Percentiles rank a stretch among this genome's conserved stretches.
Conservation (phyloP, 2,797 vertebrate genomes). For the Phoeniculus purpureus region DNA sequence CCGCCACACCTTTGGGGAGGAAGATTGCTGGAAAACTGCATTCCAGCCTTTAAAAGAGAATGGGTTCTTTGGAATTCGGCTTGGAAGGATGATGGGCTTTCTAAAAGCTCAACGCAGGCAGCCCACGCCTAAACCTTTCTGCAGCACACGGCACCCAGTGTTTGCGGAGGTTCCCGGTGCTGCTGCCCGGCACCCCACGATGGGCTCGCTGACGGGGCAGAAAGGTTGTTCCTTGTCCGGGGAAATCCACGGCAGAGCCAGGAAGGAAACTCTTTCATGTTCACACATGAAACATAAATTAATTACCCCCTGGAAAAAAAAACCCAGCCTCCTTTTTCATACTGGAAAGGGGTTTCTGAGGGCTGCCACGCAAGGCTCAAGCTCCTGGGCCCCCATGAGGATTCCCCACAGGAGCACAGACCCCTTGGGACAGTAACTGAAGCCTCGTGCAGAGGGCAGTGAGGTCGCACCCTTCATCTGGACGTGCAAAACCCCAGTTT, state of each 20-base stretch:
- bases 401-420: fast-evolving
- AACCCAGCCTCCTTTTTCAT: not conserved
- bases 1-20: conserved; percentile 58
- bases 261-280: not conserved
- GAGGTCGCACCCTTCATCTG: not conserved
- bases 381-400: not conserved
- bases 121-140: not conserved
- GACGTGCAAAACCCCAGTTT: not conserved
- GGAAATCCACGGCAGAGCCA: not conserved
- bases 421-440: fast-evolving
- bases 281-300: not conserved
- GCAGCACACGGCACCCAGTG: fast-evolving
- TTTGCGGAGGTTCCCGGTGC: not conserved
- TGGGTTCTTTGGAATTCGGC: not conserved
- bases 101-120: not conserved
- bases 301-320: not conserved
- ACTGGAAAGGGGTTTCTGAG: not conserved
- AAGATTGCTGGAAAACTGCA: conserved; percentile 63
- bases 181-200: fast-evolving
- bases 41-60: conserved; percentile 42
- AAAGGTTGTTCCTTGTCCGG: not conserved
- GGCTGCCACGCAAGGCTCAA: not conserved
- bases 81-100: not conserved
- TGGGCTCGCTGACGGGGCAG: not conserved
- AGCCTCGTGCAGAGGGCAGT: not conserved